phyloP scores from a whole-genome alignment of 2,888 invertebrate genomes.

The Conomelus anceps region DNA sequence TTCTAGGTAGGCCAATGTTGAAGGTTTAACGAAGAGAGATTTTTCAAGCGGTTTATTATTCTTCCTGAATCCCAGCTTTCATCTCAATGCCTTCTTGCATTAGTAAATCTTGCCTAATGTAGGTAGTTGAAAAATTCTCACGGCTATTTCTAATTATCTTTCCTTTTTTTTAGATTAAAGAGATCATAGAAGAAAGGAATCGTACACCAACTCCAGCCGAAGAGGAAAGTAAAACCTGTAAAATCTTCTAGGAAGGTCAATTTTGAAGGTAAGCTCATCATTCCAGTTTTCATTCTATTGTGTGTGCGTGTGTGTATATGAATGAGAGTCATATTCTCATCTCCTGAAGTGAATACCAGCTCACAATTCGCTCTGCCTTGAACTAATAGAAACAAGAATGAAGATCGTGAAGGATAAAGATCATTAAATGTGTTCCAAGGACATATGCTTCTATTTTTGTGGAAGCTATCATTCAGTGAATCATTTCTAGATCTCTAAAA shows the following conservation, averaged over 20 bases:
- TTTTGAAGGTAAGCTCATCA: not conserved
- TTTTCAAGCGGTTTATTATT: too few species aligned
- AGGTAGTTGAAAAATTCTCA: not conserved
- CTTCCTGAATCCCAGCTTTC: too few species aligned
- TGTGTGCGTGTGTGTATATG: not conserved
- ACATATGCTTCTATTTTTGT: not conserved
- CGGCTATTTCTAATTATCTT: not conserved
- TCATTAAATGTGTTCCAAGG: not conserved
- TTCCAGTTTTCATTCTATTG: not conserved
- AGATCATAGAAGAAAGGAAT: not conserved
- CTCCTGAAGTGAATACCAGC: not conserved
- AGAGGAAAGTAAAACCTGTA: not conserved
- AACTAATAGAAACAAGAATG: not conserved
- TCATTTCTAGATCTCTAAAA: too few species aligned
- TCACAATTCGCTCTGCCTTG: not conserved
- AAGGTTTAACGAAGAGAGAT: too few species aligned
- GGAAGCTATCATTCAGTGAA: not conserved
- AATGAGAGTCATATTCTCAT: not conserved
- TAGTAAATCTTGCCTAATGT: too few species aligned
- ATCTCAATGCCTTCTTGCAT: too few species aligned
- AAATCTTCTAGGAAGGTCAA: not conserved
- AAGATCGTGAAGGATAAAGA: not conserved
- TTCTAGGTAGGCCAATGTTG: too few species aligned
- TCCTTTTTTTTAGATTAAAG: not conserved
- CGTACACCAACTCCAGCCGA: not conserved